These are phyloP conservation scores for Drosophila eohydei DNA, from an alignment of 2,888 invertebrate genomes.

Conservation along the genomic window DNA sequence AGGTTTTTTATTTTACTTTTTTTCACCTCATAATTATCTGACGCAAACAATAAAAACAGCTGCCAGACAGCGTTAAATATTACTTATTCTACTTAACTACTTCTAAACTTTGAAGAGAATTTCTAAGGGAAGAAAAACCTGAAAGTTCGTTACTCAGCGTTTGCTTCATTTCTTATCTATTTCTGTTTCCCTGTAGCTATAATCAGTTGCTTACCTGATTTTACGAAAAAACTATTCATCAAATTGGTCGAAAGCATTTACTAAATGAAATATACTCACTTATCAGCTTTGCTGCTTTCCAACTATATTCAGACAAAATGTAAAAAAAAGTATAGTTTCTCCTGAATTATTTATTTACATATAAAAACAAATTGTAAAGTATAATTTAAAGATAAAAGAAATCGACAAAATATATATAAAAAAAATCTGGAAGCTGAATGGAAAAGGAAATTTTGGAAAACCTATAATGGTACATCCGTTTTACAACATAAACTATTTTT, in stretches of 20 bases:
- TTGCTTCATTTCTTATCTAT: neutral
- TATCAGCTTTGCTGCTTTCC: neutral
- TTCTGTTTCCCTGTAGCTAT: neutral
- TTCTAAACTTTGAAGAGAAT: neutral
- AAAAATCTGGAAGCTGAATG: no score
- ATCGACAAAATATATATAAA: no score
- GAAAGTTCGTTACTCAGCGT: neutral
- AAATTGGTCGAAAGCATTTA: neutral
- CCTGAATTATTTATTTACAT: neutral
- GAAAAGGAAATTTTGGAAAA: no score
- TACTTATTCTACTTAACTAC: neutral
- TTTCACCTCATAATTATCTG: conserved; percentile 14
- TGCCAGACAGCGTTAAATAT: conserved; percentile 11
- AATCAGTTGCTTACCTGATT: conserved; percentile 1
- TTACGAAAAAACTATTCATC: neutral
- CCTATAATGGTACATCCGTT: no score
- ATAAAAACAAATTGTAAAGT: neutral
- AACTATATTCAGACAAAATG: neutral
- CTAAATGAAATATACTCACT: neutral
- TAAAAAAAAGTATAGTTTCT: neutral
- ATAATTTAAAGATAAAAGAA: neutral
- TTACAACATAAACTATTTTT: no score
- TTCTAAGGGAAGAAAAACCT: no score
- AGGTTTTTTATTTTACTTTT: neutral
- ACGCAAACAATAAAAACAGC: conserved; percentile 27